These are phyloP conservation scores for Caenorhabditis sinica DNA, from an alignment of 2,888 invertebrate species.

Conservation along the genomic window DNA sequence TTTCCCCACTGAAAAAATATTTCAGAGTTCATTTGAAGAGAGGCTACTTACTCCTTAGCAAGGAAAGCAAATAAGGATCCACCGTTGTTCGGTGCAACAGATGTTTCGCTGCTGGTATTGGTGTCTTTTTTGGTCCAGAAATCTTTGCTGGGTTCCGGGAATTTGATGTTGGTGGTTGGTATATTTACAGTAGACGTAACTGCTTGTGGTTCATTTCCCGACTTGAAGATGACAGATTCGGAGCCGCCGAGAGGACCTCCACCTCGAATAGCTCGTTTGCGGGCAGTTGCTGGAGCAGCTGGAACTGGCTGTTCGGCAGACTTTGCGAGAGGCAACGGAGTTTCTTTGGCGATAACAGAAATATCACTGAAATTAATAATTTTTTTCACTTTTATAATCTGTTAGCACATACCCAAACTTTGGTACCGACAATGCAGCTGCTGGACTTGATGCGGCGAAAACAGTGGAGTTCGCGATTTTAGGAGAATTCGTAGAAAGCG, in stretches of 20 bases:
- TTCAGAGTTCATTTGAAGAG: neutral
- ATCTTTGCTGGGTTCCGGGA: conserved; percentile 69
- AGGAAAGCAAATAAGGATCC: conserved; percentile 62
- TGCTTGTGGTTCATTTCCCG: conserved; percentile 24
- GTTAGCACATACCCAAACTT: conserved; percentile 50
- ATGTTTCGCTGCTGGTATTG: neutral
- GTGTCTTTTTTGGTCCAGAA: conserved; percentile 69
- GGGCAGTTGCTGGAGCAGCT: conserved; percentile 40
- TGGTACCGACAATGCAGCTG: conserved; percentile 22
- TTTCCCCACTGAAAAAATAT: conserved; percentile 24
- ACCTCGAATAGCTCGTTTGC: conserved; percentile 73
- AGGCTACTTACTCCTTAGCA: conserved; percentile 44
- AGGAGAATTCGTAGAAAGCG: conserved; percentile 12
- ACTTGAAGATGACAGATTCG: conserved; percentile 71
- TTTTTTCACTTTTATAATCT: neutral
- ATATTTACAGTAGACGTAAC: conserved; percentile 31
- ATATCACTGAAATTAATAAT: conserved; percentile 40
- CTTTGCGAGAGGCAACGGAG: conserved; percentile 31
- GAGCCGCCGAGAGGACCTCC: conserved; percentile 71
- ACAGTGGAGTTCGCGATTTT: conserved; percentile 21
- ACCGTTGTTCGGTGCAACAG: neutral
- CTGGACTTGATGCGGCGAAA: conserved; percentile 56
- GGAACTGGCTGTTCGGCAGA: neutral
- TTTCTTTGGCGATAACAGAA: conserved; percentile 53
- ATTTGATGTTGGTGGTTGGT: conserved; percentile 60